Base-by-base conservation (phyloP, 1,140 invertebrate genomes). In the Apocrypta bakeri region DNA sequence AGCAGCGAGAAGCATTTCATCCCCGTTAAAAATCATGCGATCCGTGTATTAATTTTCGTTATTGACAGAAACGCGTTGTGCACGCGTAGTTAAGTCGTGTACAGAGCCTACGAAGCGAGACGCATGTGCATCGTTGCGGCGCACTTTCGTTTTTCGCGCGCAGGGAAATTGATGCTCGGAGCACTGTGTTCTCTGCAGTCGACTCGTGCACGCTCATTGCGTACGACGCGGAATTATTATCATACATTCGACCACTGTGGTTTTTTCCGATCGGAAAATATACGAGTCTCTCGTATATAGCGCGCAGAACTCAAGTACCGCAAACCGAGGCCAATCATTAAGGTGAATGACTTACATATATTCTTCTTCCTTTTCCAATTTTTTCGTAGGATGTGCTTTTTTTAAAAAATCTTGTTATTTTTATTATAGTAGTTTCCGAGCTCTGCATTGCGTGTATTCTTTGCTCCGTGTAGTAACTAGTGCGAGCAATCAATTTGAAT, bases 71-170 rank as follows among this genome's bases (percentile, higher is more conserved):
- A 56, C 21, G 48, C 17, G 48, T n/a, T 56, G 4, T 56, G 2
- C 14, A 56, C 48, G 48, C 48, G 48, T 56, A 21, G 48, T 56
- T 56, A n/a, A 56, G 14, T n/a, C 48, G 21, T 17, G 48, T 21
- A 4, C 48, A 56, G 14, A 56, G 48, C n/a, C 21, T 17, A n/a
- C 48, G 48, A 6, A 56, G 48, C 48, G 48, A 56, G 48, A 56
- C 48, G 48, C 48, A n/a, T 56, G 48, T 56, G 48, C 42, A 48
- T 48, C 42, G 17, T 48, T 48, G 14, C 68, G 31, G 17, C 21
- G 68, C 69, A 72, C 69, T 72, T 72, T 72, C 69, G 69, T 72
- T 72, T 72, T 72, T 72, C 33, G 29, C 69, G 69, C 69, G 69
- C 69, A 31, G 69, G 33, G 14, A 72, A 72, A 72, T 72, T 33